A percentile compares a stretch with the other conserved stretches of the same genome.
Evolutionary conservation across 2,888 invertebrate species (phyloP).

Genomic region (Sympetrum striolatum): DNA sequence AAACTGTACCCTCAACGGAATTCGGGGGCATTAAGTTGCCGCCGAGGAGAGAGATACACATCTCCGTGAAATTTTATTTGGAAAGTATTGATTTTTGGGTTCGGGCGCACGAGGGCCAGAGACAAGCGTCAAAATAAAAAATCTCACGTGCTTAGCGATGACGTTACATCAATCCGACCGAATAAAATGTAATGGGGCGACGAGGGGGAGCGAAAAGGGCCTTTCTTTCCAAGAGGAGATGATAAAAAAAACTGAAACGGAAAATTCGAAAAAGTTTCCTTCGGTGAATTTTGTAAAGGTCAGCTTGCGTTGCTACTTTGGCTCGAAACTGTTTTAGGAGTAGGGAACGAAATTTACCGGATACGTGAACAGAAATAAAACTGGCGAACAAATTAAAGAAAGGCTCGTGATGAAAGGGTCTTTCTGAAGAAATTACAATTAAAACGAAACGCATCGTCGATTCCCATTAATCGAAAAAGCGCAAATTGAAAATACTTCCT

Average conservation of each 20-base stretch:
- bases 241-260: background rate
- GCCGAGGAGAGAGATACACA: background rate
- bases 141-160: background rate
- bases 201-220: background rate
- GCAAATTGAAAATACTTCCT: too few species aligned
- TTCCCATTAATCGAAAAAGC: too few species aligned
- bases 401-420: too few species aligned
- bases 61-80: constrained; percentile 18
- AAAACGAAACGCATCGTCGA: too few species aligned
- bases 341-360: too few species aligned
- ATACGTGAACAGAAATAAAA: too few species aligned
- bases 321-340: too few species aligned
- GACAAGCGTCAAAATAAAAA: background rate
- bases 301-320: background rate
- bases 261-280: background rate
- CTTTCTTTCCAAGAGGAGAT: too few species aligned
- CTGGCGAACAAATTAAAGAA: too few species aligned
- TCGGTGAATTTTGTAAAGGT: background rate
- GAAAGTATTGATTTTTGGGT: constrained; percentile 24
- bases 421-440: too few species aligned
- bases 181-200: background rate
- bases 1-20: background rate
- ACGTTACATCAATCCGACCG: background rate
- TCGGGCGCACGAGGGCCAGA: background rate
- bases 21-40: constrained; percentile 1